These are phyloP conservation scores for Aphelenchoides besseyi DNA, from an alignment of 1,140 invertebrate species.

Conservation along the genomic window DNA sequence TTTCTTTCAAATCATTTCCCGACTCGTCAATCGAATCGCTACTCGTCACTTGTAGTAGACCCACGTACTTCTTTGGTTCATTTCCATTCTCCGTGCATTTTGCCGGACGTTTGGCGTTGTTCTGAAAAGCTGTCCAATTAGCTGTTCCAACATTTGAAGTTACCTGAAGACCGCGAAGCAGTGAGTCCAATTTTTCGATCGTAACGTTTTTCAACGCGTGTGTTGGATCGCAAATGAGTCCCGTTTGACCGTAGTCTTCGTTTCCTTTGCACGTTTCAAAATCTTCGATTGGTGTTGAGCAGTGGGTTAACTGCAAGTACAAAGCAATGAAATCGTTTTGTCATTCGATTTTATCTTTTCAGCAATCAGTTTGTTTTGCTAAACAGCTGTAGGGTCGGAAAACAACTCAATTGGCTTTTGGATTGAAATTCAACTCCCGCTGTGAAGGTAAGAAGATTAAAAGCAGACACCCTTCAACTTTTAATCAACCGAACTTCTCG, in stretches of 20 bases:
- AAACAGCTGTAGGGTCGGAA: no score
- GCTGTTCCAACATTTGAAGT: not conserved
- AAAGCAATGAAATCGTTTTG: no score
- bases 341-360: no score
- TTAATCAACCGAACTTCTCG: no score
- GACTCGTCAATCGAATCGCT: slow-evolving; percentile 26
- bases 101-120: slow-evolving; percentile 6
- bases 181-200: slow-evolving; percentile 18
- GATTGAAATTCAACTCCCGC: no score
- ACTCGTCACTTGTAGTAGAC: slow-evolving; percentile 27
- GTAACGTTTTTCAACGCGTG: slow-evolving; percentile 12
- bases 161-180: slow-evolving; percentile 5
- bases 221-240: slow-evolving; percentile 10
- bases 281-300: slow-evolving; percentile 2
- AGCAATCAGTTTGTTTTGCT: no score
- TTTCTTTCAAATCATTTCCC: slow-evolving; percentile 23
- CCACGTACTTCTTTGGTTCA: not conserved
- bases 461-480: no score
- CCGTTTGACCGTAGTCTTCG: slow-evolving; percentile 8
- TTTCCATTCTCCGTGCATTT: not conserved
- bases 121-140: not conserved
- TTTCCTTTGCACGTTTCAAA: slow-evolving; percentile 1
- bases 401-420: no score
- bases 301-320: not conserved
- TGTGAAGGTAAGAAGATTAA: no score